Percentiles rank a stretch among this genome's conserved stretches.
phyloP scores from a whole-genome alignment of 2,113 vertebrate genomes.

The Cynoglossus semilaevis region DNA sequence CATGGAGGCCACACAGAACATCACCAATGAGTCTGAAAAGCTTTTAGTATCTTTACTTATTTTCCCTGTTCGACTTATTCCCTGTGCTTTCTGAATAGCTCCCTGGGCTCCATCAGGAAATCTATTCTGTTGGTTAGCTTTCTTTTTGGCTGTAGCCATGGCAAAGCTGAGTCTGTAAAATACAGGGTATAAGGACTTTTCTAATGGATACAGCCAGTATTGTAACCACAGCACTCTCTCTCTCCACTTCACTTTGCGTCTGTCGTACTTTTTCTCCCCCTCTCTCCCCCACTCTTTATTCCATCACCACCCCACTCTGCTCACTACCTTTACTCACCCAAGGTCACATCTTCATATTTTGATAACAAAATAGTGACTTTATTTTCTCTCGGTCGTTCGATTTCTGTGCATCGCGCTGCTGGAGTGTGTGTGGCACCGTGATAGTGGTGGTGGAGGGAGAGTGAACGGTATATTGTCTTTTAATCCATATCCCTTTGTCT shows the following conservation, averaged over 20 bases:
- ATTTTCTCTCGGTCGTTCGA: slow-evolving; percentile 51
- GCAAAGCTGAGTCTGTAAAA: slow-evolving; percentile 54
- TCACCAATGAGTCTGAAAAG: not conserved
- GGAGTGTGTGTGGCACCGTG: slow-evolving; percentile 8
- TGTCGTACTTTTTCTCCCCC: slow-evolving; percentile 51
- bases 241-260: slow-evolving; percentile 60
- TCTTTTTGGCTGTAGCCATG: slow-evolving; percentile 48
- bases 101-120: slow-evolving; percentile 28
- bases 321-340: slow-evolving; percentile 63
- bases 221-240: slow-evolving; percentile 61
- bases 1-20: not conserved
- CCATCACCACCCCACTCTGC: slow-evolving; percentile 52
- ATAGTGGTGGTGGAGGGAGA: not conserved
- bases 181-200: slow-evolving; percentile 49
- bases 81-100: slow-evolving; percentile 32
- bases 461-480: slow-evolving; percentile 42
- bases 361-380: slow-evolving; percentile 69
- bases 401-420: slow-evolving; percentile 38
- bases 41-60: slow-evolving; percentile 12
- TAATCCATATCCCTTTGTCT: slow-evolving; percentile 27
- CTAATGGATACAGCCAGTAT: slow-evolving; percentile 64
- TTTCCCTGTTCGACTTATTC: slow-evolving; percentile 32
- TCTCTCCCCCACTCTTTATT: slow-evolving; percentile 62
- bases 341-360: slow-evolving; percentile 66
- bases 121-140: slow-evolving; percentile 32